Conservation (phyloP, 1,140 invertebrate genomes). For the Ips nitidus region DNA sequence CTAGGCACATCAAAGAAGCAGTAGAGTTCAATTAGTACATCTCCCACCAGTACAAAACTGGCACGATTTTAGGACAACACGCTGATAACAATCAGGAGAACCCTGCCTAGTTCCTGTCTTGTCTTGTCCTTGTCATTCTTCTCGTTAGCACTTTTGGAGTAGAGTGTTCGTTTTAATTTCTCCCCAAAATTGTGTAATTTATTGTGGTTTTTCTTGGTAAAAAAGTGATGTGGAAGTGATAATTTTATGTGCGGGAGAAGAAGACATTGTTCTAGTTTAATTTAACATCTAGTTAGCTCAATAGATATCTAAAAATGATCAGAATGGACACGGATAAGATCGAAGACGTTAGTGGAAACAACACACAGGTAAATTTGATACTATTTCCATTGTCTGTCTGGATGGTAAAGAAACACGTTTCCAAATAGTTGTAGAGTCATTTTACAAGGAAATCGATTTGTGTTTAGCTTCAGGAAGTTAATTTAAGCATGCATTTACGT, state of each 20-base stretch:
- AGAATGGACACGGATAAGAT: conserved; percentile 70
- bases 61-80: too few species aligned
- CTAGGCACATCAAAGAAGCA: too few species aligned
- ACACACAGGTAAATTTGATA: conserved; percentile 57
- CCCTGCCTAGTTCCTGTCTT: not conserved
- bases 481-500: conserved; percentile 17
- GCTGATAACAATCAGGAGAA: not conserved
- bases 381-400: not conserved
- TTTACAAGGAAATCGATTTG: not conserved
- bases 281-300: not conserved
- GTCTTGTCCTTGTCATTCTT: not conserved
- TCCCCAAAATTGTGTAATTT: conserved; percentile 23
- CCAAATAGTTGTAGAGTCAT: not conserved
- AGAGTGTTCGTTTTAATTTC: conserved; percentile 12
- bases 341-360: conserved; percentile 60
- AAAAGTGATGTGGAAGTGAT: conserved; percentile 40
- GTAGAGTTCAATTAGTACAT: too few species aligned
- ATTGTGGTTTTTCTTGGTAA: conserved; percentile 16
- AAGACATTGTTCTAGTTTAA: conserved; percentile 8
- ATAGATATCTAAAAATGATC: conserved; percentile 50
- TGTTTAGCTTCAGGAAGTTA: not conserved
- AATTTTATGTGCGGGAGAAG: conserved; percentile 16
- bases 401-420: not conserved
- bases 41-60: too few species aligned
- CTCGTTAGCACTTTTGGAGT: not conserved